These are phyloP conservation scores for Echinarachnius parma DNA, from an alignment of 53 echinoderm and acorn worm genomes.

Conservation along the genomic window DNA sequence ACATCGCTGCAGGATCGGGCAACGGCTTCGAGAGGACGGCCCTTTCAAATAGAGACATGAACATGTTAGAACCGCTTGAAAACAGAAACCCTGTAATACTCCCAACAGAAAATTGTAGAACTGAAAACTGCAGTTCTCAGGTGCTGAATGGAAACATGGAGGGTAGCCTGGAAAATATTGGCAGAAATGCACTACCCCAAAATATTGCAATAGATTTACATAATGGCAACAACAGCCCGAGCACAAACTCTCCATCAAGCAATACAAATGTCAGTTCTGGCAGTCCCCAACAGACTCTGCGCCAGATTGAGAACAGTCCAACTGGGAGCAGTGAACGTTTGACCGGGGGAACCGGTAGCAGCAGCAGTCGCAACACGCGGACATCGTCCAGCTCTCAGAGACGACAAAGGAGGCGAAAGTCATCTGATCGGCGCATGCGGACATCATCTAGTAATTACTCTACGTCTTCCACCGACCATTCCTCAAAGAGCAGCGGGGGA, in stretches of 20 bases:
- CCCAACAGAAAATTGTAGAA: neutral
- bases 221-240: too few species aligned
- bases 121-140: too few species aligned
- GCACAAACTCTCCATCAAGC: too few species aligned
- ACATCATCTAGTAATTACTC: conserved; percentile 65
- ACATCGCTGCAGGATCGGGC: conserved; percentile 25
- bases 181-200: too few species aligned
- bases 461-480: conserved; percentile 67
- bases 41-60: conserved; percentile 16
- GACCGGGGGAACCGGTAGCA: conserved; percentile 55
- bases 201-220: too few species aligned
- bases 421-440: conserved; percentile 50
- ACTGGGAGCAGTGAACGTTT: conserved; percentile 67
- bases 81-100: too few species aligned
- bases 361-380: conserved; percentile 64
- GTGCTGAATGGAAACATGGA: too few species aligned
- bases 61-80: conserved; percentile 17
- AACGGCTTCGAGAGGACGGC: conserved; percentile 9
- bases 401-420: conserved; percentile 55
- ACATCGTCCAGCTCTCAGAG: conserved; percentile 54
- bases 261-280: too few species aligned
- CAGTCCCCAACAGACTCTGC: conserved; percentile 24
- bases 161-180: too few species aligned
- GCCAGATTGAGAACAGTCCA: conserved; percentile 30
- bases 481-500: conserved; percentile 56